Evolutionary conservation across 2,113 vertebrate genomes (phyloP).

Genomic region (Sapajus apella): DNA sequence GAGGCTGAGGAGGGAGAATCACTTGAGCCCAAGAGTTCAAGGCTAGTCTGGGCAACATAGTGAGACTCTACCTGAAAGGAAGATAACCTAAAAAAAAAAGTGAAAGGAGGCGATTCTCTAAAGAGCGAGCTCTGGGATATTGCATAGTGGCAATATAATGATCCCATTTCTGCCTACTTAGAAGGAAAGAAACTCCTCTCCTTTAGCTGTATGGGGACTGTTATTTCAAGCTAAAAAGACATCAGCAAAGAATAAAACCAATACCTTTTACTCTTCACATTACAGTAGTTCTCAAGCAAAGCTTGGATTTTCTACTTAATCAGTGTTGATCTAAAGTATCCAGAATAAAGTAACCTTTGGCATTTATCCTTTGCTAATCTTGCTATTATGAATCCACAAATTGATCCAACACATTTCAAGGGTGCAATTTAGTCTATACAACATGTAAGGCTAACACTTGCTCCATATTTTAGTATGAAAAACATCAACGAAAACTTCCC

Average conservation of each 20-base stretch:
- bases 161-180: neutral
- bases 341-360: neutral
- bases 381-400: neutral
- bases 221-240: neutral
- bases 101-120: neutral
- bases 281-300: neutral
- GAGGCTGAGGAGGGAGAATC: neutral
- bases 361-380: neutral
- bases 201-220: neutral
- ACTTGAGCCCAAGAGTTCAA: neutral
- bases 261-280: neutral
- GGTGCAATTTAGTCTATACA: neutral
- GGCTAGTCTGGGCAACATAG: neutral
- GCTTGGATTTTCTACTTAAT: neutral
- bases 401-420: accelerated
- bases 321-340: neutral
- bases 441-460: neutral
- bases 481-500: neutral
- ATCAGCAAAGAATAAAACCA: neutral
- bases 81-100: neutral
- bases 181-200: neutral
- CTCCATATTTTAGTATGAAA: neutral
- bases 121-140: no score
- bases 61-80: neutral
- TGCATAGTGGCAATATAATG: accelerated